phyloP scores from a whole-genome alignment of 2,113 vertebrate genomes.

The Tragelaphus scriptus region DNA sequence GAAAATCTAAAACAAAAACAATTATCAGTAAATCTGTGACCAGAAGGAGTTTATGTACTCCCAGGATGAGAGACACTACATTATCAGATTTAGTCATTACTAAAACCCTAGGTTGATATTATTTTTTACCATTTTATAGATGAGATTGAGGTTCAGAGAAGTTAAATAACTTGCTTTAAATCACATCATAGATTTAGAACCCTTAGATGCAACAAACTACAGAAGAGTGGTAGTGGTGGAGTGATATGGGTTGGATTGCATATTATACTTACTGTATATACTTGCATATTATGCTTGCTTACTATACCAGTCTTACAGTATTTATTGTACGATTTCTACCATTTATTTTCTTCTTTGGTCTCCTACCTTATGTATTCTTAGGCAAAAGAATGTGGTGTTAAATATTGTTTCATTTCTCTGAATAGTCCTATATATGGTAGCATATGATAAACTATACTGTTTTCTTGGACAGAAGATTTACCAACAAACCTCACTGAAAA shows the following conservation, averaged over 20 bases:
- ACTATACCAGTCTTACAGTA: background rate
- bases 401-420: background rate
- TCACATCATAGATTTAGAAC: background rate
- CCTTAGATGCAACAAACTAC: background rate
- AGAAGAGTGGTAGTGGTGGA: background rate
- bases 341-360: background rate
- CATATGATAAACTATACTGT: background rate
- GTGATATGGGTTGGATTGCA: background rate
- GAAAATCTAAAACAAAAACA: background rate
- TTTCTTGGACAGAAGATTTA: background rate
- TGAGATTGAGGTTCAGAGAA: background rate
- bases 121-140: background rate
- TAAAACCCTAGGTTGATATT: background rate
- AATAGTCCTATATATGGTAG: background rate
- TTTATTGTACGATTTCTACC: background rate
- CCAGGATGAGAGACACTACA: background rate
- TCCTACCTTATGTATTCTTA: background rate
- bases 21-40: background rate
- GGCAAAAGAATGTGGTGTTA: background rate
- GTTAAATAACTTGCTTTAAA: background rate
- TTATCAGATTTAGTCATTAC: background rate
- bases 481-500: background rate
- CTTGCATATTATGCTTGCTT: background rate
- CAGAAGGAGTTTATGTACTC: background rate
- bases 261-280: background rate